Evolutionary conservation across 2,113 vertebrate species (phyloP).

Genomic region (Piaya cayana): DNA sequence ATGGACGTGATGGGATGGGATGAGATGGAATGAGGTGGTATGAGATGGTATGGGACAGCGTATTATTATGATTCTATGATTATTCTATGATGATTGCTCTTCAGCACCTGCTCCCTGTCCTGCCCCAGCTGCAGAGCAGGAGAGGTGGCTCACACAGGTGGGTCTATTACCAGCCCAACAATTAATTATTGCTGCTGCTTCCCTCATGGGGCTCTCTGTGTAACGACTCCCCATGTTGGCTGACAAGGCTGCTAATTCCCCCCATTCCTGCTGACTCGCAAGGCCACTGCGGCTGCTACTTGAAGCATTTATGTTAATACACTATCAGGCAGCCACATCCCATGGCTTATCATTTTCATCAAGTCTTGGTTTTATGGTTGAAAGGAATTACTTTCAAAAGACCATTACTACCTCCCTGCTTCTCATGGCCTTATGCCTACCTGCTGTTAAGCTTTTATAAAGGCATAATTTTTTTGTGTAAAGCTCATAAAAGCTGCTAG

Average conservation of each 20-base stretch:
- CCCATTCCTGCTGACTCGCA: neutral
- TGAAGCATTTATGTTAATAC: constrained; percentile 61
- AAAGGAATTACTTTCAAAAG: constrained; percentile 73
- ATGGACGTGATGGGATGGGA: no score
- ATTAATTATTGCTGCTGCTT: neutral
- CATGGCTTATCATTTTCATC: constrained; percentile 68
- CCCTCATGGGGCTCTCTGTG: neutral
- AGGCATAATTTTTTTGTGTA: constrained; percentile 50
- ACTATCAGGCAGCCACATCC: constrained; percentile 61
- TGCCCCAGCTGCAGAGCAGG: neutral
- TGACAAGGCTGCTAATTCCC: neutral
- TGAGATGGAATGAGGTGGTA: neutral
- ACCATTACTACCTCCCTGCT: constrained; percentile 69
- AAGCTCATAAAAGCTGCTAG: constrained; percentile 65
- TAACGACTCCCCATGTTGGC: neutral
- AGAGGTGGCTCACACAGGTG: neutral
- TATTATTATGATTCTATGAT: no score
- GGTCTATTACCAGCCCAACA: neutral
- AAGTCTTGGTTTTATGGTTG: constrained; percentile 68
- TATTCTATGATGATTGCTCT: no score
- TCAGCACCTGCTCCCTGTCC: neutral
- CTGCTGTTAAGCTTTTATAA: constrained; percentile 72
- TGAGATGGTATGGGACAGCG: accelerated
- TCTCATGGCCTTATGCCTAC: constrained; percentile 63
- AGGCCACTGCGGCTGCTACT: neutral